Evolutionary conservation across 1,140 invertebrate species (phyloP), one percentile per base, ranked within the genome.

Genomic region (Apis dorsata): DNA sequence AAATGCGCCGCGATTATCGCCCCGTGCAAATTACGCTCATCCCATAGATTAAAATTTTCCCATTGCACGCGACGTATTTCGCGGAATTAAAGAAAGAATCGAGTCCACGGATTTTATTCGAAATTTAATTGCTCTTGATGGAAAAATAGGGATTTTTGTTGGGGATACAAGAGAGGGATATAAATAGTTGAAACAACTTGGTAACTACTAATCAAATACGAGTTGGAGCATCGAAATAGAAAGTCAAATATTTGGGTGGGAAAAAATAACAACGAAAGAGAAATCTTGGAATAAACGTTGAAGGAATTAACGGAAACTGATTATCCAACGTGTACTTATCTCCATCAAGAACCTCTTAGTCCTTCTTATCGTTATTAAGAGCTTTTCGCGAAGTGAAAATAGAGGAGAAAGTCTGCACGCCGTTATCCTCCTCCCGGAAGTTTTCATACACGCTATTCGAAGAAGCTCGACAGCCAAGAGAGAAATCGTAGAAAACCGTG

Each of bases 1-100:
- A 87, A 88, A 88, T 87, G 86, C 66, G 57, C 75, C 34, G 62
- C 74, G 71, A 87, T 88, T 85, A 87, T 83, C 68, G 57, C 4
- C 74, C 44, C 19, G 34, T 53, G 28, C 70, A 79, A 88, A 85
- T 85, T 82, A 44, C 72, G 15, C 24, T 63, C 7, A 13, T 19
- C 11, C 62, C 11, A 0, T 17, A 19, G 65, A 60, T 68, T 81
- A 19, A 53, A 21, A 21, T 77, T 81, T 76, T 76, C 55, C 1
- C 7, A 2, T 9, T 49, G 11, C 49, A 10, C 19, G 1, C 1
- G 4, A 24, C 34, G 34, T 3, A 34, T 53, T 2, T 13, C 51
- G 51, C 51, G 51, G 1, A 53, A 53, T 53, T 13, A 13, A 55
- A 1, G 12, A 12, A 15, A 15, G 53, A 55, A 44, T 55, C 15